Evolutionary conservation across 1,140 invertebrate species (phyloP), one percentile per base, ranked within the genome.

Genomic region (Bathynomus jamesi): DNA sequence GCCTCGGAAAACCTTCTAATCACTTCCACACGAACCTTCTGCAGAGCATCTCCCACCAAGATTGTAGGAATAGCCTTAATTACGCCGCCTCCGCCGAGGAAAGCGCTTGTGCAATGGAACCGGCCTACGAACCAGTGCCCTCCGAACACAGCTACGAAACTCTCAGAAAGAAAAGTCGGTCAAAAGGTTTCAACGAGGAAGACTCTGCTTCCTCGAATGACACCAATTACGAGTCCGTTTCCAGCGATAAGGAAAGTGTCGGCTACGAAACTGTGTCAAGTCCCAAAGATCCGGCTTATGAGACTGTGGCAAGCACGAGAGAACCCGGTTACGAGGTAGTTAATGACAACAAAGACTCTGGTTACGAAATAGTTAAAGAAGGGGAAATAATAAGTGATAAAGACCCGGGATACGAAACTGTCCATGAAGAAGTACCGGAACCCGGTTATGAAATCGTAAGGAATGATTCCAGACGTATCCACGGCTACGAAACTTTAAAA

Each of bases 91-190:
- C 60, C 11, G 74, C 62, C 28, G 71, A 73, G 8, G 70, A 71
- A n/a, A 61, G 66, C 7, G 31, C 62, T 28, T 63, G 61, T 28
- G 46, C 63, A 10, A 66, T 68, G 2, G 75, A 76, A 5, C 75
- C 75, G 21, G 69, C 75, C 5, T 76, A 76, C 32, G 75, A 76
- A 46, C 62, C 66, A n/a, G 75, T 76, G 0, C 65, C 71, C 17
- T 76, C 75, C 1, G 75, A 76, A 28, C 75, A 76, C 69, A 73
- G 71, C 31, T 76, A 76, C 30, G 75, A 76, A 69, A 76, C 75
- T 1, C 69, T 76, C 21, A 66, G 75, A 8, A 76, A 74, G 64
- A 31, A 67, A 10, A 29, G 64, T 30, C 3, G 11, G 13, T 53
- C 40, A 3, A 53, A 53, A 5, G n/a, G n/a, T n/a, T n/a, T n/a